Conservation (phyloP, 2,113 vertebrate genomes). For the Phalacrocorax pelagicus region DNA sequence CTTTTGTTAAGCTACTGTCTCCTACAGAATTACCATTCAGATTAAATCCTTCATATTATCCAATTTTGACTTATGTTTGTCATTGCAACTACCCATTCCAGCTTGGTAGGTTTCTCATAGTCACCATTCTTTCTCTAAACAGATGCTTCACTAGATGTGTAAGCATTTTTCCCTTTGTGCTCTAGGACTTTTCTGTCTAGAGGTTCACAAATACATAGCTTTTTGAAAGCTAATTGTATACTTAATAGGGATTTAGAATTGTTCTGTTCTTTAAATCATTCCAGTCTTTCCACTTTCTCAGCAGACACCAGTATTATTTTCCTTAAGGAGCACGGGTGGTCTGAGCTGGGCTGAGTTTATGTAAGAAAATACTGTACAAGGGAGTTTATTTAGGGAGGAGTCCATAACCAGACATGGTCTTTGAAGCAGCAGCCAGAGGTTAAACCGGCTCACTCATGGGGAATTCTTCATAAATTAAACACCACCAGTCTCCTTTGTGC, state of each 20-base stretch:
- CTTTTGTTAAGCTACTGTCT: background rate
- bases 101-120: background rate
- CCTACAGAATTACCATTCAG: background rate
- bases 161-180: background rate
- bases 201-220: background rate
- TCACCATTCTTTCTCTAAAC: background rate
- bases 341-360: background rate
- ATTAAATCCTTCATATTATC: background rate
- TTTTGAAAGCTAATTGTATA: background rate
- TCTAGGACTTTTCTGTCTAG: background rate
- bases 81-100: background rate
- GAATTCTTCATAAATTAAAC: background rate
- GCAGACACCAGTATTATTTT: slow-evolving; percentile 13
- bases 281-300: slow-evolving; percentile 41
- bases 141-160: background rate
- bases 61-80: background rate
- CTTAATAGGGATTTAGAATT: background rate
- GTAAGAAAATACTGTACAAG: background rate
- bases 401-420: background rate
- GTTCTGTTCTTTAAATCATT: background rate
- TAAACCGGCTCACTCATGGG: background rate
- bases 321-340: background rate
- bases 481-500: background rate
- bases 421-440: slow-evolving; percentile 20
- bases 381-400: slow-evolving; percentile 25